A percentile compares a stretch with the other conserved stretches of the same genome.
Conservation (phyloP, 1,140 invertebrate species). For the Leptopilina boulardi region DNA sequence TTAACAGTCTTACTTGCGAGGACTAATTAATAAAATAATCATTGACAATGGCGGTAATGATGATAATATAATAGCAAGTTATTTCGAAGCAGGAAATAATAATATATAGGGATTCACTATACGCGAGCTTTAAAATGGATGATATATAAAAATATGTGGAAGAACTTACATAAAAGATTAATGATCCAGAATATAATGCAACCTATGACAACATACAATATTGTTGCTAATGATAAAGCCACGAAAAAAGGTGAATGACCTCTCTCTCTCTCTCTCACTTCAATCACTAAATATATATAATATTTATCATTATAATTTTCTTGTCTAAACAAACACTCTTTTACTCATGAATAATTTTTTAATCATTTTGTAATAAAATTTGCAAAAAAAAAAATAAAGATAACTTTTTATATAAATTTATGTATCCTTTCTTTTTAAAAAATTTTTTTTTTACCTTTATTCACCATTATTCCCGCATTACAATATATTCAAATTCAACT, state of each 20-base stretch:
- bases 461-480: not conserved
- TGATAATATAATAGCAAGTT: no score
- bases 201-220: constrained; percentile 23
- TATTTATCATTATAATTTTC: constrained; percentile 3
- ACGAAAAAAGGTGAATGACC: constrained; percentile 31
- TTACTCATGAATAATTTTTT: not conserved
- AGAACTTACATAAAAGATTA: constrained; percentile 15
- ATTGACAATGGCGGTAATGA: no score
- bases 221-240: constrained; percentile 27
- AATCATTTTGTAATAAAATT: constrained; percentile 22
- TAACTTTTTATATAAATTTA: not conserved
- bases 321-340: constrained; percentile 21
- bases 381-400: not conserved
- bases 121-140: no score
- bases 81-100: no score
- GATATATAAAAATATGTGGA: no score
- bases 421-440: not conserved
- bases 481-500: no score
- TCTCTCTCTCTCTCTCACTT: no score
- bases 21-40: no score
- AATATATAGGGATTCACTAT: no score
- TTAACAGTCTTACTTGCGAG: no score
- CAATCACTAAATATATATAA: no score
- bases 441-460: not conserved
- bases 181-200: not conserved